Base-by-base conservation (phyloP, 92 coral and sea anemone genomes). In the Bergia sp. region DNA sequence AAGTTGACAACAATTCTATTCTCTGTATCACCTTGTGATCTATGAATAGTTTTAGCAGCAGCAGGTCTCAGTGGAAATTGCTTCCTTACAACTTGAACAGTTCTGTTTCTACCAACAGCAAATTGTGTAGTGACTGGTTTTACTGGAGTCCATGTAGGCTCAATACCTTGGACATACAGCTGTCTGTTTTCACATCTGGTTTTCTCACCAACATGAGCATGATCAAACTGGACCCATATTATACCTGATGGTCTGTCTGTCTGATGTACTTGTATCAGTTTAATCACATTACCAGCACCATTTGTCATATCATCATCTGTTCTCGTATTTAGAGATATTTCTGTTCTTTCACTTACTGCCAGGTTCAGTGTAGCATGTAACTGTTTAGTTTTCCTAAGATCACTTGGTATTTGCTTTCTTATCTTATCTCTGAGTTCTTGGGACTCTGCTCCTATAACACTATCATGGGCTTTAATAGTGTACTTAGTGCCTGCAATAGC, bases 1-100 rank as follows among this genome's bases (percentile, higher is more conserved):
- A 61, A 7, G 11, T 61, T 61, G 11, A 61, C 69, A 57, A 57
- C 65, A 5, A 1, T 61, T 61, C 18, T 61, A 0, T 12, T 61
- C 69, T 61, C 69, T 7, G 69, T 61, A 7, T 61, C 69, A 9
- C 69, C 69, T 61, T 61, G 69, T 6, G 69, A 61, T 0, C 69
- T 2, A 6, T 61, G 69, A 61, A 61, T 61, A 9, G 69, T 61
- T 61, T 61, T 61, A 3, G 69, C 37, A 84, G 69, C 73, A 64
- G 73, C 67, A 65, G 88, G 91, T 4, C 44, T 42, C 44, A 42
- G 44, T 42, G 44, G 44, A 42, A 42, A 42, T 73, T 93, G 95
- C 84, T 91, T 93, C 86, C 95, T 91, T 58, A 93, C 92, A 85
- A 93, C 93, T 65, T 88, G 93, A 36, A 81, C 88, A 41, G 95